Evolutionary conservation across 2,888 invertebrate species (phyloP).

Genomic region (Venustoraphidia nigricollis): DNA sequence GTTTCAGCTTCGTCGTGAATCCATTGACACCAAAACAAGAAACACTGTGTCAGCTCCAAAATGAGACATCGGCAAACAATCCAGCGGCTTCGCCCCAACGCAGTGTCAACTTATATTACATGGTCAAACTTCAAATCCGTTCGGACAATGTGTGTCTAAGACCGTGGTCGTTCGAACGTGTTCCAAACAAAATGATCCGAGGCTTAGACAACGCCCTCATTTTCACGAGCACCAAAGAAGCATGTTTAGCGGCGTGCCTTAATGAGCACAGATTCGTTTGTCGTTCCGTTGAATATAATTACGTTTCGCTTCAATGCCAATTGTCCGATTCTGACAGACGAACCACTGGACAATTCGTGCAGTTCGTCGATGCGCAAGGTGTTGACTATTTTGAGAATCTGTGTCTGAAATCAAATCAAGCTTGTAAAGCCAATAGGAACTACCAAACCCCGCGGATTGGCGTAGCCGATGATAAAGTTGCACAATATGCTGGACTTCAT

Average conservation of each 20-base stretch:
- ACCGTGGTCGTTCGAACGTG: conserved; percentile 87
- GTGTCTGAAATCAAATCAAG: conserved; percentile 74
- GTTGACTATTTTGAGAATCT: conserved; percentile 82
- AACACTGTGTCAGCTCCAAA: conserved; percentile 79
- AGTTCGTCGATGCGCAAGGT: conserved; percentile 74
- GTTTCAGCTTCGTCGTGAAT: conserved; percentile 70
- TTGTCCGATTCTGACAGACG: conserved; percentile 80
- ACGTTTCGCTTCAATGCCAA: conserved; percentile 81
- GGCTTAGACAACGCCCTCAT: conserved; percentile 84
- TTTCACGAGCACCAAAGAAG: conserved; percentile 88
- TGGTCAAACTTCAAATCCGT: conserved; percentile 81
- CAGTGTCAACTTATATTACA: conserved; percentile 85
- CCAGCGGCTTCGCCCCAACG: conserved; percentile 70
- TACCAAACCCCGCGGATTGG: conserved; percentile 75
- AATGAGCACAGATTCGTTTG: conserved; percentile 89
- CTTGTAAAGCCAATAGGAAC: conserved; percentile 68
- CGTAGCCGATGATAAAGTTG: conserved; percentile 80
- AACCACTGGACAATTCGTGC: conserved; percentile 76
- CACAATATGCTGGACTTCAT: conserved; percentile 80
- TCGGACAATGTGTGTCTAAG: conserved; percentile 83
- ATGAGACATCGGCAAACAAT: conserved; percentile 82
- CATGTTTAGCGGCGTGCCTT: conserved; percentile 80
- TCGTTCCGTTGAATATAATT: conserved; percentile 86
- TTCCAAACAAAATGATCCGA: conserved; percentile 82
- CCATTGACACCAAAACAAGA: conserved; percentile 85